Base-by-base conservation (phyloP, 2,113 vertebrate genomes). In the Misgurnus mizolepis region DNA sequence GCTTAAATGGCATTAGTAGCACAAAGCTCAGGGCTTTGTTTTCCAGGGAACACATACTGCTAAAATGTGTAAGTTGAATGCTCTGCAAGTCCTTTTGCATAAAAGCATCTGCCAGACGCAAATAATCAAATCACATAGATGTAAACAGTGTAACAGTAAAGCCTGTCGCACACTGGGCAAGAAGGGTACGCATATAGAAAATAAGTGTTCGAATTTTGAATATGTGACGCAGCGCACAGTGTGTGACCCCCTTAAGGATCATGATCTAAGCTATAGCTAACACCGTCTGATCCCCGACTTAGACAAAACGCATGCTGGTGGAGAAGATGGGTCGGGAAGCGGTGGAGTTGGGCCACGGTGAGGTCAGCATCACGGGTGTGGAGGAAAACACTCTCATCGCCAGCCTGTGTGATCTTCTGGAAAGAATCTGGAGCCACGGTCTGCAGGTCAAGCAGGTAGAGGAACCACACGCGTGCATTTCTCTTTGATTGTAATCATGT, bases 221-320 rank as follows among this genome's bases (percentile, higher is more conserved):
- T 34, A 34, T 34, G 27, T 34, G 27, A 34, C 27, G 27, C 27
- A 34, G 27, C 27, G 27, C 27, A 34, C 27, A 3, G 27, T 34
- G 27, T 34, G 27, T 34, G 1, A 34, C 27, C 27, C 27, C 3
- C 27, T 34, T 34, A 2, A 58, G 55, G 9, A 56, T n/a, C 27
- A 12, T 15, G 50, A n/a, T 72, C 3, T 58, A n/a, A 12, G 10
- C 50, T 18, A 3, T 41, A 58, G 55, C 50, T 11, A 41, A 56
- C 15, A 15, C 1, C 4, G 1, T 47, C 10, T 55, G 3, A 22
- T 67, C 8, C 15, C 5, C 62, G 6, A 22, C 14, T 78, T 81
- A 99, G 98, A 99, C 97, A 17, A 99, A 99, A 69, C 92, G 96
- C 67, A 98, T 99, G 97, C 83, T 99, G 88, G 97, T 98, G 89